Evolutionary conservation across 2,113 vertebrate genomes (phyloP), one percentile per base, ranked within the genome.

Genomic region (Recurvirostra avosetta): DNA sequence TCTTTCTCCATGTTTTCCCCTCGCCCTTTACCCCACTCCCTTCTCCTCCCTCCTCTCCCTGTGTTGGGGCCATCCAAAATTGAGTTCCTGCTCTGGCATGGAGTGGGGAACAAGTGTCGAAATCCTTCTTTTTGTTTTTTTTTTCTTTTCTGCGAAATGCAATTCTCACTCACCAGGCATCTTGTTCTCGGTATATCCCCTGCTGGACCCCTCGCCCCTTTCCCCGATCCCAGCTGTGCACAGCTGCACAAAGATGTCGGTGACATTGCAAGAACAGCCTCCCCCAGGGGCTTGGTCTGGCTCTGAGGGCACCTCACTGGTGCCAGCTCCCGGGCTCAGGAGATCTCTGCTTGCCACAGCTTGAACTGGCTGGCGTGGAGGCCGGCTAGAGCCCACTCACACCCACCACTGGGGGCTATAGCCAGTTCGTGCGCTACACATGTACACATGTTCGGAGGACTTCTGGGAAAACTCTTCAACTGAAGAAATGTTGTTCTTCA

Each of bases 151-250:
- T 87, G 52, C 0, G 78, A 93, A 96, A 86, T 59, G 67, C 14
- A 73, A 5, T 74, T 93, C 58, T 43, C 70, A 72, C 30, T 94
- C 19, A 3, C 52, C 61, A 43, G 7, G 49, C 3, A 0, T 32
- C 65, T 78, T 41, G 14, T 94, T 96, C 83, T 75, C 38, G 12
- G 92, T 84, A 96, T 68, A 89, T 75, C 29, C 73, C 89, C 80
- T 75, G 15, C 66, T 73, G 76, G 73, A 75, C n/a, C 27, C 29
- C 20, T 81, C 6, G 2, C 40, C 88, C 55, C 29, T 82, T 84
- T 27, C 43, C 86, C 88, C 1, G 1, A 6, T 52, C 27, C 62
- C 84, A 70, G 65, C 82, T 58, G 59, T 47, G 38, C 79, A 83
- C 68, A 94, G 86, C 77, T 94, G 92, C 56, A 53, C 55, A 52